Conservation (phyloP, 2,113 vertebrate genomes). For the Cebus imitator region DNA sequence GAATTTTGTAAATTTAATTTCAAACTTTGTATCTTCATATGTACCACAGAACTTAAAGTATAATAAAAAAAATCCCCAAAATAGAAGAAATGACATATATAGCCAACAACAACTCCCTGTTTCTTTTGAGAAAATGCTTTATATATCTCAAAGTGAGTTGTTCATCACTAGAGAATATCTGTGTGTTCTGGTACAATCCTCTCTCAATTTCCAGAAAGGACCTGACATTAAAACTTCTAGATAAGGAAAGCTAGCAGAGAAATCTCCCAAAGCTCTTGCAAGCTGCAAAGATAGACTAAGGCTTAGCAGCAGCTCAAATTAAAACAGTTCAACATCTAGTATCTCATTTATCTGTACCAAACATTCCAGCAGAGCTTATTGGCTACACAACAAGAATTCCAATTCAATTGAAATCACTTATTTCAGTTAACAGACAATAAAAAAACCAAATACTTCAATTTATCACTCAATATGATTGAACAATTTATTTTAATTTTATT, state of each 20-base stretch:
- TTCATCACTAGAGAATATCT: neutral
- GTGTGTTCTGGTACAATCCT: neutral
- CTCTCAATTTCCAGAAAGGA: neutral
- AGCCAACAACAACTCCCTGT: neutral
- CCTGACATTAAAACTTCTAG: neutral
- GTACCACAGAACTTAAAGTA: too few species aligned
- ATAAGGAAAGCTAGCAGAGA: neutral
- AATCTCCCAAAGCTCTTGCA: neutral
- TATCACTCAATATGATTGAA: neutral
- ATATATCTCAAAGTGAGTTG: neutral
- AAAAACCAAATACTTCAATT: neutral
- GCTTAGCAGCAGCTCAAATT: neutral
- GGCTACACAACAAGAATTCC: neutral
- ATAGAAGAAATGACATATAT: neutral
- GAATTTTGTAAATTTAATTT: neutral
- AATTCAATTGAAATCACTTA: neutral
- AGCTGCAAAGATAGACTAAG: neutral
- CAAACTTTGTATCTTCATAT: neutral
- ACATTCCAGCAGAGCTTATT: neutral
- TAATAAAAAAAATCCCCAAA: too few species aligned
- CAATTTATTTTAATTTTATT: neutral
- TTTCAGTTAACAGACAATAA: neutral
- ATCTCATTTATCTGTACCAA: neutral
- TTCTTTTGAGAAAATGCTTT: neutral
- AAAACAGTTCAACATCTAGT: neutral